Evolutionary conservation across 2,888 invertebrate genomes (phyloP), one percentile per base, ranked within the genome.

Genomic region (Apodemia hepburni): DNA sequence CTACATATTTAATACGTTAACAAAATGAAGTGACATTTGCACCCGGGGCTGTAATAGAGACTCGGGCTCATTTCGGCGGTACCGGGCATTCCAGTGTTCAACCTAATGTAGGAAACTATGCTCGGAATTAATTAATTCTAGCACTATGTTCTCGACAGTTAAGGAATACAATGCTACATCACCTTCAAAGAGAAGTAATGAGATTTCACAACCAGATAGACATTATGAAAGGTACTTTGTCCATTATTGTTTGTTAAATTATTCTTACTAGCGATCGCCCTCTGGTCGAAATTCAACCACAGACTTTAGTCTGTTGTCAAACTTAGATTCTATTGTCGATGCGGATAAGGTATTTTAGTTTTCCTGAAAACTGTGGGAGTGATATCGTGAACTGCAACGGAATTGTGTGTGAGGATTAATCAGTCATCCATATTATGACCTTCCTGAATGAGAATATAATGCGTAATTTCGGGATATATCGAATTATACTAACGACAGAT

Each of bases 321-420:
- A 22, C 22, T 22, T 22, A 22, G 22, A 22, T 22, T 22, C 2
- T 22, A 22, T 22, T 22, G 22, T 22, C n/a, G n/a, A n/a, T n/a
- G n/a, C n/a, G n/a, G n/a, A n/a, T n/a, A n/a, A n/a, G n/a, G n/a
- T 22, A 22, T 2, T 22, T 2, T 22, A 22, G 22, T 2, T 22
- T 22, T 22, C 2, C 22, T 22, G 22, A 22, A 22, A 22, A 22
- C 22, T 22, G 22, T 22, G 2, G 22, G 22, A 22, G 22, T 22
- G 22, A 22, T 22, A 22, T 22, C 22, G 1, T 22, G 22, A 22
- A 22, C 22, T 22, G 22, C 22, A 2, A 22, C 22, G 22, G 22
- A 22, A 68, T 81, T 90, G 60, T 47, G 90, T 90, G 75, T n/a
- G 90, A 91, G 75, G 85, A 90, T 68, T 89, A 88, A 74, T 57